Evolutionary conservation across 2,888 invertebrate genomes (phyloP).

Genomic region (Conus canariensis): DNA sequence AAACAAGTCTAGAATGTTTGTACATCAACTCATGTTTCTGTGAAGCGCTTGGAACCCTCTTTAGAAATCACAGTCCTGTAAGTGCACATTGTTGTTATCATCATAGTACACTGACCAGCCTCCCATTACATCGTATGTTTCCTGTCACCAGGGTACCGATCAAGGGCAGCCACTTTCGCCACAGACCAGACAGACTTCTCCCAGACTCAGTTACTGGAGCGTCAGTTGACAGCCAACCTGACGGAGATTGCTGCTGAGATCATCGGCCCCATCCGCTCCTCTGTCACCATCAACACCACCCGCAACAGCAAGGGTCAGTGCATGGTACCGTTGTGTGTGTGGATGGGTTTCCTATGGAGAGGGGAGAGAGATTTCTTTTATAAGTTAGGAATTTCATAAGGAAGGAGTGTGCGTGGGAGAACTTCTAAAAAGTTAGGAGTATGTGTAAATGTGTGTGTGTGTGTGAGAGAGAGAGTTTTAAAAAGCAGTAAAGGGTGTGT

Average conservation of each 20-base stretch:
- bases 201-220: constrained; percentile 60
- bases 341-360: not conserved
- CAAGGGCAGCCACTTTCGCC: constrained; percentile 71
- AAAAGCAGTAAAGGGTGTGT: not conserved
- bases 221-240: constrained; percentile 56
- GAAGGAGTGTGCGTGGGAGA: too few species aligned
- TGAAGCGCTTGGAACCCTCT: too few species aligned
- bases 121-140: not conserved
- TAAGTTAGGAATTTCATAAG: too few species aligned
- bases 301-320: constrained; percentile 65
- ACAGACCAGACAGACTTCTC: constrained; percentile 70
- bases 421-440: too few species aligned
- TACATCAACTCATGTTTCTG: too few species aligned
- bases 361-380: too few species aligned
- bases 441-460: too few species aligned
- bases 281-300: constrained; percentile 65
- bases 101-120: not conserved
- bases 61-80: too few species aligned
- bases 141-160: constrained; percentile 59
- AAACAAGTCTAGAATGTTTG: too few species aligned
- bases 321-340: not conserved
- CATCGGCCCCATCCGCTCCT: constrained; percentile 64
- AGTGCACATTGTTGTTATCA: too few species aligned
- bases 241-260: constrained; percentile 72
- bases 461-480: too few species aligned